Base-by-base conservation (phyloP, 2,113 vertebrate species). In the Sula dactylatra region DNA sequence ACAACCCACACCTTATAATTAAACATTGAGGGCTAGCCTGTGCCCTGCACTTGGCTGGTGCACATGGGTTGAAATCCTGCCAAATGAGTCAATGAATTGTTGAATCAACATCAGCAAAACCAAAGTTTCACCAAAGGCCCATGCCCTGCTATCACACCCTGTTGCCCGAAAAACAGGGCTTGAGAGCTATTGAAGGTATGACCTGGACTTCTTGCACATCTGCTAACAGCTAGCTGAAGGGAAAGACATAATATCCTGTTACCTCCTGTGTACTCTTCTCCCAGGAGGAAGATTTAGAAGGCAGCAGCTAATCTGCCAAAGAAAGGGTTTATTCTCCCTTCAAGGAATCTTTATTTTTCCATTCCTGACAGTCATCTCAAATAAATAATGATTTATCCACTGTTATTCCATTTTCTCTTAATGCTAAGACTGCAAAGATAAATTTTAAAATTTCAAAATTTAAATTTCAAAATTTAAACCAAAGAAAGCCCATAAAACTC, bases 11-110 rank as follows among this genome's bases (percentile, higher is more conserved):
- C 34, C 34, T 90, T 70, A 34, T 12, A 67, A 52, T 36, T 44
- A 80, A 70, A 80, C 50, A 80, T 7, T 0, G 0, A 95, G 29
- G 42, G 59, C 12, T 50, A 11, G n/a, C 18, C 36, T 17, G 1
- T 49, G 40, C 49, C 24, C 64, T 74, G 56, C 5, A 9, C 31
- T 91, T 56, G 13, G 11, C 49, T 52, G 27, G 4, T 38, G 29
- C 24, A 45, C 36, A 7, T 3, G 32, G 31, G 10, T 42, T 92
- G 67, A 78, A 83, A 91, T 61, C 34, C 74, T 86, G n/a, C 27
- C 86, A 13, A 6, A 5, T 25, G 58, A 82, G 49, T 65, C 58
- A 79, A 9, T 14, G 29, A n/a, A 26, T 24, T 86, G 78, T 19
- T 84, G 34, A 82, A 20, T 21, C 31, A 15, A 14, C 0, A 4